Evolutionary conservation across 1,140 invertebrate species (phyloP).

Genomic region (Hyles vespertilio): DNA sequence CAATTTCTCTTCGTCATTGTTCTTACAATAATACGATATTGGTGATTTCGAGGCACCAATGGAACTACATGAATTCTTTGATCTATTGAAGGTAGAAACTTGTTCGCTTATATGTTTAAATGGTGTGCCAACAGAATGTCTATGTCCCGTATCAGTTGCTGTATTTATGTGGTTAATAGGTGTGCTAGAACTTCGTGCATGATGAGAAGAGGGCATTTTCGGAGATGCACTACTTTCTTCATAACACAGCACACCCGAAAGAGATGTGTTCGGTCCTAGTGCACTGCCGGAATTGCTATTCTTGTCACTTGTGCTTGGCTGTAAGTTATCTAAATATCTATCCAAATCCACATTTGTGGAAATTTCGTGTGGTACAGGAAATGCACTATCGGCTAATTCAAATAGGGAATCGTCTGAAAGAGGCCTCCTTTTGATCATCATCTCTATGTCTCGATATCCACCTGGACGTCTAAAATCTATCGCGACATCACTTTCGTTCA

Average conservation of each 20-base stretch:
- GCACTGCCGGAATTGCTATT: constrained; percentile 7
- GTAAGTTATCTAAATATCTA: constrained; percentile 80
- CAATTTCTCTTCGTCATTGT: constrained; percentile 55
- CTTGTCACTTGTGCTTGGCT: constrained; percentile 55
- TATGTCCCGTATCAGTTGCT: constrained; percentile 19
- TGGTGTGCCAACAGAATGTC: constrained; percentile 21
- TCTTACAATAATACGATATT: constrained; percentile 71
- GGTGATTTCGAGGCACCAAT: constrained; percentile 49
- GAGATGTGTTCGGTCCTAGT: constrained; percentile 17
- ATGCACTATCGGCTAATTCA: constrained; percentile 79
- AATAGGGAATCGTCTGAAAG: constrained; percentile 81
- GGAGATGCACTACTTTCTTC: constrained; percentile 34
- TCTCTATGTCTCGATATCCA: constrained; percentile 75
- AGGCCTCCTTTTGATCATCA: constrained; percentile 82
- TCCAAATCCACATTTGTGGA: constrained; percentile 78
- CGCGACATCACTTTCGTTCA: constrained; percentile 57
- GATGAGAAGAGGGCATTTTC: constrained; percentile 27
- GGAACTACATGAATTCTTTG: constrained; percentile 58
- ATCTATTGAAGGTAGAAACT: constrained; percentile 37
- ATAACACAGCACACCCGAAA: constrained; percentile 14
- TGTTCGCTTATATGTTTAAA: constrained; percentile 37
- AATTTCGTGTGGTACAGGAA: constrained; percentile 76
- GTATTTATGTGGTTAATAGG: constrained; percentile 34
- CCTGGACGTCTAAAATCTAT: constrained; percentile 75
- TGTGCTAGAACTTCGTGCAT: constrained; percentile 51